phyloP scores from a whole-genome alignment of 2,797 vertebrate genomes.

The Anguilla pacifica region DNA sequence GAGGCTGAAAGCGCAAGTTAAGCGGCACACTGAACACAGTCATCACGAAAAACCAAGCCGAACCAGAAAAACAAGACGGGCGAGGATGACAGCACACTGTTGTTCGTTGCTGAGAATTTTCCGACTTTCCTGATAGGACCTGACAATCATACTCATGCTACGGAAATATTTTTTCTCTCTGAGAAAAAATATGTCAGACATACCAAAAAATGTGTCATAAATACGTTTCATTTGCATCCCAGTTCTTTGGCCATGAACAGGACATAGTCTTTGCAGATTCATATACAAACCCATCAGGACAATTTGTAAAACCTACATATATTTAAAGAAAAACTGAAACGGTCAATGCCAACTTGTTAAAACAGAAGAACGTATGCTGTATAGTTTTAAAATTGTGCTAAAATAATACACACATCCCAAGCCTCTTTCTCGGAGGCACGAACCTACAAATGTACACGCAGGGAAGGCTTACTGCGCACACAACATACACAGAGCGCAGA shows the following conservation, averaged over 20 bases:
- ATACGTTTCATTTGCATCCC: neutral
- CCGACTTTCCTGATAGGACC: neutral
- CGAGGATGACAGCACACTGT: neutral
- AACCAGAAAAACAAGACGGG: slow-evolving; percentile 22
- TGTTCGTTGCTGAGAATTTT: neutral
- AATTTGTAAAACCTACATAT: neutral
- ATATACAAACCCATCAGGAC: neutral
- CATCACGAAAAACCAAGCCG: neutral
- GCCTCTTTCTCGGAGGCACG: neutral
- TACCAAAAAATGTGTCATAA: neutral
- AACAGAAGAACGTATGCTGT: neutral
- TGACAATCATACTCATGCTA: neutral
- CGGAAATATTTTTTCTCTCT: too few relatives aligned
- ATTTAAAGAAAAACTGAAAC: neutral
- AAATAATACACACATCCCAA: neutral
- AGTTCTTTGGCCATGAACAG: neutral
- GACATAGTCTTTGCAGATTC: neutral
- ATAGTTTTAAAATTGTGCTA: neutral
- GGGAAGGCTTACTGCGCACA: neutral
- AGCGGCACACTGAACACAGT: neutral
- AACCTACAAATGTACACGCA: neutral
- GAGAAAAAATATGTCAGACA: neutral
- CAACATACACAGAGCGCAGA: slow-evolving; percentile 37
- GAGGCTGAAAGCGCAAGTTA: neutral
- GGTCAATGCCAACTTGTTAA: neutral